Percentiles rank a stretch among this genome's conserved stretches.
phyloP scores from a whole-genome alignment of 2,113 vertebrate genomes.

The Naja naja region DNA sequence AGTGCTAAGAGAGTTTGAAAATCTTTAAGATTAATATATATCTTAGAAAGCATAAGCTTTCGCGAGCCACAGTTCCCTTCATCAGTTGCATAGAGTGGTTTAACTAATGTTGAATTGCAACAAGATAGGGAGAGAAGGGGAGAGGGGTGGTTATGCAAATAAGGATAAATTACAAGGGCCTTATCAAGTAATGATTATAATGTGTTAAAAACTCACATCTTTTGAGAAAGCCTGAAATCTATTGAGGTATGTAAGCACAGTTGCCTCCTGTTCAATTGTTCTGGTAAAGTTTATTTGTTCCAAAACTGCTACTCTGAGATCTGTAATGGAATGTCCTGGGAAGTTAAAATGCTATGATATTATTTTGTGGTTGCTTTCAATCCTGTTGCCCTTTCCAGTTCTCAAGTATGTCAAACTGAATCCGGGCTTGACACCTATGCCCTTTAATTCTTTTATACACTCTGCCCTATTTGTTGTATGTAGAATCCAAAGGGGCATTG shows the following conservation, averaged over 20 bases:
- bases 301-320: background rate
- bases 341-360: background rate
- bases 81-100: background rate
- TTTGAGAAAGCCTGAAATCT: background rate
- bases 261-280: background rate
- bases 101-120: background rate
- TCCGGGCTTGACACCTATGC: too few relatives aligned
- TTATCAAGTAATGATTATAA: background rate
- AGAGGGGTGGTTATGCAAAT: background rate
- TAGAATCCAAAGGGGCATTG: background rate
- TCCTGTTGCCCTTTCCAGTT: background rate
- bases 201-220: background rate
- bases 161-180: background rate
- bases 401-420: too few relatives aligned
- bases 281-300: background rate
- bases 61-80: background rate
- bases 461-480: background rate
- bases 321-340: background rate
- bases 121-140: background rate
- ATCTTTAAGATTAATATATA: background rate
- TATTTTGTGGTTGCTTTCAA: background rate
- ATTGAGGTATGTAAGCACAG: background rate
- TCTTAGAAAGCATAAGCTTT: background rate
- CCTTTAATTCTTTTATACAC: background rate
- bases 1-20: background rate